Base-by-base conservation (phyloP, 2,797 vertebrate genomes). In the Eleutherodactylus coqui region DNA sequence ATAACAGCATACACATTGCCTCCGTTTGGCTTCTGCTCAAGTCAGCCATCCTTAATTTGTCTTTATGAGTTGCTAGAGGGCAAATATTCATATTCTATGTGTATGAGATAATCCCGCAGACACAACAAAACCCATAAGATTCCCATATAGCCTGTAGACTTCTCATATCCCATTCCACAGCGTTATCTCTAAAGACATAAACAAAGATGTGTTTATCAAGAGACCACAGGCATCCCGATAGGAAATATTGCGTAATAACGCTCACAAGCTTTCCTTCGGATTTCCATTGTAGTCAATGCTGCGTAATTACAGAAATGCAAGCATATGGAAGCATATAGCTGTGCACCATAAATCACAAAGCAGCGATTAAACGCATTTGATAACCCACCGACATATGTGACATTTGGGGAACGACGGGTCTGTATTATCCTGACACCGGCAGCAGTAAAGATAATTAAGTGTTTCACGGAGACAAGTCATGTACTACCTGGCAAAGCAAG, bases 361-460 rank as follows among this genome's bases (percentile, higher is more conserved):
- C 51, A 58, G 75, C 45, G 51, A 84, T 60, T 79, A 84, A 84
- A 84, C 67, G 53, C 60, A 58, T 79, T 64, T 75, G 86, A 87
- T 87, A 87, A 84, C 81, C 75, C 47, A 36, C 2, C 38, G 45
- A 62, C 79, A 79, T 79, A 83, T n/a, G 34, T 84, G 76, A 87
- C 81, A 87, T 84, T 79, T 87, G 82, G 76, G 64, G 45, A 75
- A 79, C 45, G 75, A 84, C 75, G 84, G 75, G 75, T 67, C 81
- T 79, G 86, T 58, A 79, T 87, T 84, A 84, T 79, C 43, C 82
- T 84, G 86, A 87, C 86, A 87, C 51, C 43, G 24, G 27, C n/a
- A 79, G 86, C 75, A 79, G 86, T 87, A 73, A 79, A 87, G 84
- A 78, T 84, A 84, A 87, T 87, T 86, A 86, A 82, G 85, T 84